phyloP scores from a whole-genome alignment of 1,140 invertebrate genomes.

The Diorhabda sublineata region DNA sequence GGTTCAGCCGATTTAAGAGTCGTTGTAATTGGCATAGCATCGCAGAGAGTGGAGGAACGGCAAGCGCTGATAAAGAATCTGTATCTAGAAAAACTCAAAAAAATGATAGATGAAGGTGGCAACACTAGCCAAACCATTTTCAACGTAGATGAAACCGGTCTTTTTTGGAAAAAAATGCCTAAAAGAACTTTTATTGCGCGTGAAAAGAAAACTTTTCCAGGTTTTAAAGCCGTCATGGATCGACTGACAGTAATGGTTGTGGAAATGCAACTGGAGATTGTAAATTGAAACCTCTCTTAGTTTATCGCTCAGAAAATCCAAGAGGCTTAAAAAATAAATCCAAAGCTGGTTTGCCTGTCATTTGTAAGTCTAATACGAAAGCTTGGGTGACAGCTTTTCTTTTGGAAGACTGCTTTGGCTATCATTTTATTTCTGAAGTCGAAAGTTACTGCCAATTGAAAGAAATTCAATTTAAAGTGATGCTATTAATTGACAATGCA shows the following conservation, averaged over 20 bases:
- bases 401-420: too few species aligned
- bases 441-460: too few species aligned
- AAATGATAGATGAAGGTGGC: constrained; percentile 43
- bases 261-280: too few species aligned
- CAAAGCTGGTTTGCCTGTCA: neutral
- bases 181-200: constrained; percentile 1
- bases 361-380: too few species aligned
- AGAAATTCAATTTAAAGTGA: too few species aligned
- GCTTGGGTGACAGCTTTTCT: too few species aligned
- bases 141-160: neutral
- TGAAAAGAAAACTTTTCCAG: neutral
- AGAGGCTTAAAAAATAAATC: neutral
- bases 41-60: constrained; percentile 41
- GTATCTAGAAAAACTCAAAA: constrained; percentile 41
- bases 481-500: too few species aligned
- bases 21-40: constrained; percentile 38
- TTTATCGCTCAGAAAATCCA: neutral
- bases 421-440: too few species aligned
- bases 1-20: constrained; percentile 42
- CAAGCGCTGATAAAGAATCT: constrained; percentile 41
- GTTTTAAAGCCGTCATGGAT: too few species aligned
- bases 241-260: too few species aligned
- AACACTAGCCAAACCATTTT: constrained; percentile 28
- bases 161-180: constrained; percentile 4
- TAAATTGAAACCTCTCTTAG: too few species aligned